These are phyloP conservation scores for Balaeniceps rex DNA, from an alignment of 2,113 vertebrate genomes.

Conservation along the genomic window DNA sequence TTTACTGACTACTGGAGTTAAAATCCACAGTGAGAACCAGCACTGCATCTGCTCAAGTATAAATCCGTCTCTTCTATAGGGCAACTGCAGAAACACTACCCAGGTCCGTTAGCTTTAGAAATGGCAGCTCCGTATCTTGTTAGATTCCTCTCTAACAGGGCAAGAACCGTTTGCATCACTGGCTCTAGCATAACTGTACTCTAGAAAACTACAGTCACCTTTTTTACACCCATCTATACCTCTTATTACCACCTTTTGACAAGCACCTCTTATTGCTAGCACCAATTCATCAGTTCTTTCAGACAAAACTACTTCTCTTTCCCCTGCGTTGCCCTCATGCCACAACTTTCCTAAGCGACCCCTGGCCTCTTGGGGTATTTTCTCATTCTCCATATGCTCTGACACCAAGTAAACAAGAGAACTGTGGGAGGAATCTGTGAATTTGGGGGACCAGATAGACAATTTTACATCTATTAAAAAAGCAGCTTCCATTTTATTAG, in stretches of 20 bases:
- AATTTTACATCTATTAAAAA: background rate
- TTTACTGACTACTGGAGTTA: background rate
- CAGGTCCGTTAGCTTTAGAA: background rate
- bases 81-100: background rate
- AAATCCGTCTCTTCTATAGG: background rate
- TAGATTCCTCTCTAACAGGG: background rate
- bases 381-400: background rate
- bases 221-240: background rate
- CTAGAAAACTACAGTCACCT: background rate
- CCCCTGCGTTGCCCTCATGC: background rate
- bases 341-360: background rate
- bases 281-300: background rate
- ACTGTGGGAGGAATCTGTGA: background rate
- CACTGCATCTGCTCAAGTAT: background rate
- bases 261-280: background rate
- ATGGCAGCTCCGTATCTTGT: background rate
- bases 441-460: background rate
- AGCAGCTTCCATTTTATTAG: background rate
- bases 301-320: background rate
- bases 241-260: background rate
- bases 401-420: background rate
- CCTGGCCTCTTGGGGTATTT: background rate
- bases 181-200: background rate
- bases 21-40: background rate
- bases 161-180: background rate